phyloP scores from a whole-genome alignment of 1,140 invertebrate genomes.

The Dendroctonus valens region DNA sequence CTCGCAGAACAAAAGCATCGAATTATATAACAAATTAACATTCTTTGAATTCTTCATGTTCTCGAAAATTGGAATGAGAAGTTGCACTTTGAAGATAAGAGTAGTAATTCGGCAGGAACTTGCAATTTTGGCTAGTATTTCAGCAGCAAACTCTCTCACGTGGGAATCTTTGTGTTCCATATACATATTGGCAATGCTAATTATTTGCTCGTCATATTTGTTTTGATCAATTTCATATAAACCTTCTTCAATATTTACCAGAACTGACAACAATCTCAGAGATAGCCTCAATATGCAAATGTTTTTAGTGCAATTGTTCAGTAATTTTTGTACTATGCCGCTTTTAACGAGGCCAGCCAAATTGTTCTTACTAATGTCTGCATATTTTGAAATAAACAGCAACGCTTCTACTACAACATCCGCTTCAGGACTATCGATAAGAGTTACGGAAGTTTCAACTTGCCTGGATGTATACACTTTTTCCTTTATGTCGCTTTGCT shows the following conservation, averaged over 20 bases:
- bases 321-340: slow-evolving; percentile 36
- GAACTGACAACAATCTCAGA: slow-evolving; percentile 34
- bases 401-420: slow-evolving; percentile 41
- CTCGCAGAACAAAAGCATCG: slow-evolving; percentile 34
- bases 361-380: slow-evolving; percentile 38
- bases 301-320: slow-evolving; percentile 34
- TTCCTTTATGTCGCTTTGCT: slow-evolving; percentile 37
- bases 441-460: slow-evolving; percentile 41
- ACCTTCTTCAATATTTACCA: slow-evolving; percentile 32
- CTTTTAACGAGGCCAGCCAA: slow-evolving; percentile 29
- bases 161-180: slow-evolving; percentile 34
- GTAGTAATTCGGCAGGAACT: slow-evolving; percentile 28
- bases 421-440: slow-evolving; percentile 40
- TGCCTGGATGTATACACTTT: slow-evolving; percentile 37
- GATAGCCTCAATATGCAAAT: slow-evolving; percentile 38
- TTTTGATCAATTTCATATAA: slow-evolving; percentile 38
- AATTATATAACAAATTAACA: slow-evolving; percentile 22
- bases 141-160: slow-evolving; percentile 35
- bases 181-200: slow-evolving; percentile 36
- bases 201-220: slow-evolving; percentile 33
- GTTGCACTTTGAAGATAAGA: slow-evolving; percentile 34
- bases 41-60: slow-evolving; percentile 35
- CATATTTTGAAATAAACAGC: slow-evolving; percentile 42
- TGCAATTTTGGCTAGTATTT: slow-evolving; percentile 34
- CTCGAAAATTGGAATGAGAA: slow-evolving; percentile 35